Base-by-base conservation (phyloP, 2,888 invertebrate species). In the Cryptus viduatorius region DNA sequence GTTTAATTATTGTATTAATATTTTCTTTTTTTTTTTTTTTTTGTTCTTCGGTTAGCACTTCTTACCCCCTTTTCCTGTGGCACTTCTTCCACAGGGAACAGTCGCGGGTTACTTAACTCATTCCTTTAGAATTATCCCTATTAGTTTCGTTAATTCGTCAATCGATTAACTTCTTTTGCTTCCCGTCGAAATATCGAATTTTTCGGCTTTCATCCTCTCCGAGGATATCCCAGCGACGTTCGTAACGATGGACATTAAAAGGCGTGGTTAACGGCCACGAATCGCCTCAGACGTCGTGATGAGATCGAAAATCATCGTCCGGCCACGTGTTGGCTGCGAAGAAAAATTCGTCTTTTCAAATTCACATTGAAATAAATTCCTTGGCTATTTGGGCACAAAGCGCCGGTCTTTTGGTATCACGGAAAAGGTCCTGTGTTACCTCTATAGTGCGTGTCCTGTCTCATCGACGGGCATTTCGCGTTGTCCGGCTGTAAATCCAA, bases 371-470 rank as follows among this genome's bases (percentile, higher is more conserved):
- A 89, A 87, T 76, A 67, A 76, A 79, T 80, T 77, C 69, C 48
- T 78, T n/a, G 85, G 86, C 89, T 90, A 85, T 86, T 84, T 79
- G 87, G 82, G 84, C 69, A 81, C 83, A 50, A 59, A 64, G 84
- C 84, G 82, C 83, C 59, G 53, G 67, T 24, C 53, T 29, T 56
- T n/a, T 61, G 31, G 29, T 44, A 67, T 19, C 77, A 81, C 83
- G 82, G 85, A 82, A 76, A 73, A 86, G 78, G 59, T 82, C 79
- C 68, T 79, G 79, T 86, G 86, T 94, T 95, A 97, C 97, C 97
- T 95, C 96, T 97, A 93, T 98, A 98, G 92, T 97, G 97, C 96
- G 97, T 97, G 92, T 98, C 97, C 94, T 96, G 96, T 92, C 97
- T 96, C 98, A 98, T 98, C 89, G 97, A 97, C 69, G 98, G 97